These are phyloP conservation scores for Stichodactyla helianthus DNA, from an alignment of 64 coral and sea anemone genomes.

Conservation along the genomic window DNA sequence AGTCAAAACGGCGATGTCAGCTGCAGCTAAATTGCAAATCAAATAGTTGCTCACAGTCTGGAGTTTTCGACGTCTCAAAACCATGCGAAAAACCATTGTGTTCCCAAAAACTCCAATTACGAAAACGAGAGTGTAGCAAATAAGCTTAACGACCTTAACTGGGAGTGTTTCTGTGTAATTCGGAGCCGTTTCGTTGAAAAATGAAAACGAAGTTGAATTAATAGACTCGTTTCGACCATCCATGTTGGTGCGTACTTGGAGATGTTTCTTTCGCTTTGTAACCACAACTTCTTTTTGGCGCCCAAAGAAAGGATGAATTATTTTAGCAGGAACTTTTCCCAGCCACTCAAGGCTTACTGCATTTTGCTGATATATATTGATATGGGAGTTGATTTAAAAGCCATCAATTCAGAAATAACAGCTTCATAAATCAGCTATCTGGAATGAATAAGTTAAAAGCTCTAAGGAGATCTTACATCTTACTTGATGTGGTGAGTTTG, in stretches of 20 bases:
- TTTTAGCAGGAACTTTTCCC: not conserved
- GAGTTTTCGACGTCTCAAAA: constrained; percentile 63
- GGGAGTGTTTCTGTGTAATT: constrained; percentile 30
- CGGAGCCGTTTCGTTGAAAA: not conserved
- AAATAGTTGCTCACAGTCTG: constrained; percentile 75
- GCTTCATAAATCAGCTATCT: not conserved
- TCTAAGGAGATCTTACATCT: not conserved
- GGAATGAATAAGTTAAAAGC: not conserved
- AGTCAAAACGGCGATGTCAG: constrained; percentile 72
- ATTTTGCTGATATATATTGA: not conserved
- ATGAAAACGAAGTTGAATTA: not conserved
- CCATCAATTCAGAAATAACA: not conserved
- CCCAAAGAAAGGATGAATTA: not conserved
- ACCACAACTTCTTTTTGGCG: not conserved
- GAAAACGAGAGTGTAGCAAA: constrained; percentile 71
- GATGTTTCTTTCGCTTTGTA: too few relatives aligned
- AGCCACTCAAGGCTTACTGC: not conserved
- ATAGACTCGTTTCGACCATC: not conserved
- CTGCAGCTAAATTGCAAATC: constrained; percentile 83
- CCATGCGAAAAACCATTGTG: constrained; percentile 68
- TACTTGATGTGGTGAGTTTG: not conserved
- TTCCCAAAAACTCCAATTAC: constrained; percentile 73
- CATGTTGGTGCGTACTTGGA: not conserved
- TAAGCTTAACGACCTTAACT: constrained; percentile 74
- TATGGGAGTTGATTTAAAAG: constrained; percentile 2